Percentiles rank a stretch among this genome's conserved stretches.
These are phyloP conservation scores for Tetramorium alpestre DNA, from an alignment of 1,140 invertebrate species.

Conservation along the genomic window DNA sequence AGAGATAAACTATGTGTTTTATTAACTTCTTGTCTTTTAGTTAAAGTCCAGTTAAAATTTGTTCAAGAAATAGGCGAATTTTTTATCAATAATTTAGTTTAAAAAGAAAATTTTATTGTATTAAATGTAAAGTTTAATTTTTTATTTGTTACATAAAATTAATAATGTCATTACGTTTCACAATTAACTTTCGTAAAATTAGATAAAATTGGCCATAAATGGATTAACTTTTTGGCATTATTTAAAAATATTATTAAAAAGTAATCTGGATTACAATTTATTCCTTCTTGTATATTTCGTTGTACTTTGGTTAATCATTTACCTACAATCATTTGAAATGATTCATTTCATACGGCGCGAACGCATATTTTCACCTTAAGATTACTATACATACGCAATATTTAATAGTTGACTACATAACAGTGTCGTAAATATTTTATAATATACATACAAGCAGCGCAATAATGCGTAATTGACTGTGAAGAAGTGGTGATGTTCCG, in stretches of 20 bases:
- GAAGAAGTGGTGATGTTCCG: not conserved
- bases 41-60: not conserved
- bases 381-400: not conserved
- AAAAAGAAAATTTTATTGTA: not conserved
- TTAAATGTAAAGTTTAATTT: not conserved
- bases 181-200: no score
- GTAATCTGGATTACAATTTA: not conserved
- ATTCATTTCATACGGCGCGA: not conserved
- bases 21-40: not conserved
- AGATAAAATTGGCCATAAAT: no score
- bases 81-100: not conserved
- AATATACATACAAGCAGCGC: not conserved
- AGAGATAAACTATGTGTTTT: not conserved
- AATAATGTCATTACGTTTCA: not conserved
- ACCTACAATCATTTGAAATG: not conserved
- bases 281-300: not conserved
- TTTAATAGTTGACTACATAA: slow-evolving; percentile 4
- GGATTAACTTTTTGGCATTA: no score
- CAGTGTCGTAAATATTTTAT: not conserved
- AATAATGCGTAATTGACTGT: not conserved
- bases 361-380: not conserved
- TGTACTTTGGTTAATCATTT: slow-evolving; percentile 20
- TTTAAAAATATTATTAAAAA: not conserved
- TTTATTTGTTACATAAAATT: not conserved
- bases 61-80: not conserved